Percentiles rank a stretch among this genome's conserved stretches.
phyloP scores from a whole-genome alignment of 2,797 vertebrate genomes.

The Phrynocephalus guinanensis region DNA sequence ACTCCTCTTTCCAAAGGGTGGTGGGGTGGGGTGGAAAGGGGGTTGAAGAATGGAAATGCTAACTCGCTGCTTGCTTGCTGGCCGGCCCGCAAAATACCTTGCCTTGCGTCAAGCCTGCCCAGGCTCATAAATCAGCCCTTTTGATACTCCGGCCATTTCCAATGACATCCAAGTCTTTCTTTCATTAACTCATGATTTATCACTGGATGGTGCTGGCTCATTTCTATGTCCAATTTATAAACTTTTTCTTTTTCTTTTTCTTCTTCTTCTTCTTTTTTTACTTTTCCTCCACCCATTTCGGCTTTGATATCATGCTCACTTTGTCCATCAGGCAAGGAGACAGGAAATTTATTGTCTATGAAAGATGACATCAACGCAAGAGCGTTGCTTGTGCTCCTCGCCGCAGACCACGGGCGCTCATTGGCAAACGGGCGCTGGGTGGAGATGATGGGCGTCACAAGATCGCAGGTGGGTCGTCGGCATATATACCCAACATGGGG shows the following conservation, averaged over 20 bases:
- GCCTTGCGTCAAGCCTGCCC: slow-evolving; percentile 59
- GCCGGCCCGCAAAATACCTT: no score
- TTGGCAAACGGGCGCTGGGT: slow-evolving; percentile 46
- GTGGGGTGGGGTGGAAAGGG: no score
- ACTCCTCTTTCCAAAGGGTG: slow-evolving; percentile 54
- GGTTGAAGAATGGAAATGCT: neutral
- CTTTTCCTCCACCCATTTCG: slow-evolving; percentile 53
- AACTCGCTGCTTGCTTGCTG: neutral
- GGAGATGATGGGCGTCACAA: slow-evolving; percentile 68
- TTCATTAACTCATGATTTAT: slow-evolving; percentile 76
- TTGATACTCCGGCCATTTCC: slow-evolving; percentile 69
- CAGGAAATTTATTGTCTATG: slow-evolving; percentile 79
- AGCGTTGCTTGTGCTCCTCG: slow-evolving; percentile 76
- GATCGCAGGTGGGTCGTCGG: slow-evolving; percentile 69
- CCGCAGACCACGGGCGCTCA: slow-evolving; percentile 68
- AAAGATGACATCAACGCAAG: slow-evolving; percentile 83
- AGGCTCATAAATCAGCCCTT: slow-evolving; percentile 70
- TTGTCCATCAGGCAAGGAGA: slow-evolving; percentile 69
- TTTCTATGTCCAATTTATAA: slow-evolving; percentile 73
- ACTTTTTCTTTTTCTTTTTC: slow-evolving; percentile 55
- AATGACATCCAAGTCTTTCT: slow-evolving; percentile 67
- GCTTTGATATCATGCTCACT: slow-evolving; percentile 71
- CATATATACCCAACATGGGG: slow-evolving; percentile 70
- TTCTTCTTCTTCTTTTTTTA: slow-evolving; percentile 52
- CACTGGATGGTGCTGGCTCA: slow-evolving; percentile 61